Conservation (phyloP, 2,888 invertebrate genomes). For the Tortricodes alternella region DNA sequence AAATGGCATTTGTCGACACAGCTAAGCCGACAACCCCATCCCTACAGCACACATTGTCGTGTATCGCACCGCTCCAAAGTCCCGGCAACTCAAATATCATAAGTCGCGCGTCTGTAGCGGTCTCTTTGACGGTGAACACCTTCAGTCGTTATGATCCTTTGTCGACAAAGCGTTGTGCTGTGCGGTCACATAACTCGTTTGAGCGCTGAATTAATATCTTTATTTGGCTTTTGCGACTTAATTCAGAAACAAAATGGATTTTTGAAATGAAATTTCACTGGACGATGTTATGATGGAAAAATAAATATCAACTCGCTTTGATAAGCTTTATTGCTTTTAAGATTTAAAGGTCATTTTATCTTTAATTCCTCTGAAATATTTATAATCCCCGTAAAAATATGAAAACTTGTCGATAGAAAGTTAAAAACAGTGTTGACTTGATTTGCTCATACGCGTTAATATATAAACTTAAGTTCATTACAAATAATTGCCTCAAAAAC, state of each 20-base stretch:
- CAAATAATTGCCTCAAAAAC: too few species aligned
- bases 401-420: too few species aligned
- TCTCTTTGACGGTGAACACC: slow-evolving; percentile 51
- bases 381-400: too few species aligned
- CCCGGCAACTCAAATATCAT: slow-evolving; percentile 63
- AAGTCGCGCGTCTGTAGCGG: slow-evolving; percentile 51
- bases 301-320: too few species aligned
- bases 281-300: too few species aligned
- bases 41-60: slow-evolving; percentile 29
- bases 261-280: neutral
- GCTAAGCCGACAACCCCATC: slow-evolving; percentile 8
- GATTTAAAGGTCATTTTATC: too few species aligned
- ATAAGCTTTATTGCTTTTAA: too few species aligned
- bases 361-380: too few species aligned
- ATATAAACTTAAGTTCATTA: too few species aligned
- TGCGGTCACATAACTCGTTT: slow-evolving; percentile 50
- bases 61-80: slow-evolving; percentile 36
- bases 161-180: slow-evolving; percentile 46
- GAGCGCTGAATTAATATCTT: slow-evolving; percentile 47
- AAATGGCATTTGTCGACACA: slow-evolving; percentile 6
- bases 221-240: slow-evolving; percentile 35
- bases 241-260: slow-evolving; percentile 12
- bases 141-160: slow-evolving; percentile 55
- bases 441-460: too few species aligned
- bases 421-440: too few species aligned